Percentiles rank a stretch among this genome's conserved stretches.
Conservation (phyloP, 2,113 vertebrate genomes). For the Lichenostomus cassidix region DNA sequence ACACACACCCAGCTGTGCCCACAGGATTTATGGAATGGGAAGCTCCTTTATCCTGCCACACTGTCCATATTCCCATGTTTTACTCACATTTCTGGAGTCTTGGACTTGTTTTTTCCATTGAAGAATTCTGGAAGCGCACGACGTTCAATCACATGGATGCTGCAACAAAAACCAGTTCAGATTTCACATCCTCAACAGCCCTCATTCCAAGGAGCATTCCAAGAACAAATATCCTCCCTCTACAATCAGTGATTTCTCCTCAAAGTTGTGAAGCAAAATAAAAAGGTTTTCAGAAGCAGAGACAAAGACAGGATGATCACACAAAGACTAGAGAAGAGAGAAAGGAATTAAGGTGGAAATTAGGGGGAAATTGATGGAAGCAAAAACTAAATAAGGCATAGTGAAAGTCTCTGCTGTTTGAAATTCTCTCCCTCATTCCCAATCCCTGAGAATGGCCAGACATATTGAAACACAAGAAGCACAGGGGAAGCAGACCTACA, state of each 20-base stretch:
- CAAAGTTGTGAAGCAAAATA: not conserved
- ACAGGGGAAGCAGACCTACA: not conserved
- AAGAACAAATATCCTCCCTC: not conserved
- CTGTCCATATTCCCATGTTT: accelerated
- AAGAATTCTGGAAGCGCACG: slow-evolving; percentile 94
- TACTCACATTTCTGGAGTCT: slow-evolving; percentile 97
- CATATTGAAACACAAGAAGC: too few species aligned
- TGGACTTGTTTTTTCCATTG: slow-evolving; percentile 96
- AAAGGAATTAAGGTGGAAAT: not conserved
- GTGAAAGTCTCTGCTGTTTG: not conserved
- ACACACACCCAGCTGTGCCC: accelerated
- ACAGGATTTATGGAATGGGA: not conserved
- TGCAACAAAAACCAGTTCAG: slow-evolving; percentile 4
- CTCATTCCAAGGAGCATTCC: not conserved
- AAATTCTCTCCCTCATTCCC: not conserved
- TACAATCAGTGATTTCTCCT: not conserved
- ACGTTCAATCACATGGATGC: slow-evolving; percentile 94
- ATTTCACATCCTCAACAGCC: not conserved
- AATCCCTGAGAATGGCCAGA: not conserved
- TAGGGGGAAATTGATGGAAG: accelerated
- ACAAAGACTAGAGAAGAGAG: not conserved
- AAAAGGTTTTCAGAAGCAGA: not conserved
- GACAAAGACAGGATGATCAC: not conserved
- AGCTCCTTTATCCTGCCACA: not conserved
- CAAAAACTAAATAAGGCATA: not conserved